These are phyloP conservation scores for Enhydra lutris DNA, from an alignment of 2,113 vertebrate species.

Conservation along the genomic window DNA sequence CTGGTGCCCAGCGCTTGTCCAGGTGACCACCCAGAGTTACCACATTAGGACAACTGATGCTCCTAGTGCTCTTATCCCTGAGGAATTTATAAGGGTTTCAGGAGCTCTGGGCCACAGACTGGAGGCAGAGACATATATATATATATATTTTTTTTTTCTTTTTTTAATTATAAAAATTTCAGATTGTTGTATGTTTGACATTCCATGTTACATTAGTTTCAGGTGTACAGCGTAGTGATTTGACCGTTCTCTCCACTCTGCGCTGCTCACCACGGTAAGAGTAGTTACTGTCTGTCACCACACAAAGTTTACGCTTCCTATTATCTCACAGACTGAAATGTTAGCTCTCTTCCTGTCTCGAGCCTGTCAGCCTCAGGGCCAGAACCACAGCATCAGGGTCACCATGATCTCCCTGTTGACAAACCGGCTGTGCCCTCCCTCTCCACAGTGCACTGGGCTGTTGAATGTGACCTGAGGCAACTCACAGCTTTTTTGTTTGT, in stretches of 20 bases:
- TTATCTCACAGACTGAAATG: background rate
- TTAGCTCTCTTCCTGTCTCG: accelerated
- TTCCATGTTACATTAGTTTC: background rate
- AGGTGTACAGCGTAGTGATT: background rate
- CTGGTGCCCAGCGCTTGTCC: background rate
- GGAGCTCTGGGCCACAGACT: background rate
- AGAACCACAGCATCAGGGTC: accelerated
- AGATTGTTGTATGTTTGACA: background rate
- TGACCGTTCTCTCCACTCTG: background rate
- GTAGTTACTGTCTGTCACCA: background rate
- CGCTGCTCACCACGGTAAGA: background rate
- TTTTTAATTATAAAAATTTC: background rate
- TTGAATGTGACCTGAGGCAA: background rate
- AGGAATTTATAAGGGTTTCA: background rate
- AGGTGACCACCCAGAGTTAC: too few relatives aligned
- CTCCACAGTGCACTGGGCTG: accelerated
- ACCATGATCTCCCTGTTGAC: accelerated
- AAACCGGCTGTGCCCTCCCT: too few relatives aligned
- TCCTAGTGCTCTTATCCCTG: background rate
- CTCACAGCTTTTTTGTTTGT: background rate
- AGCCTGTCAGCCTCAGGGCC: too few relatives aligned
- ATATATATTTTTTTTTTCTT: background rate
- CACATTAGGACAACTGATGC: background rate
- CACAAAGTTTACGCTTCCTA: background rate
- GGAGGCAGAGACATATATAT: background rate